Percentiles rank a stretch among this genome's conserved stretches.
Conservation (phyloP, 2,888 invertebrate species). For the Pachydiplax longipennis region DNA sequence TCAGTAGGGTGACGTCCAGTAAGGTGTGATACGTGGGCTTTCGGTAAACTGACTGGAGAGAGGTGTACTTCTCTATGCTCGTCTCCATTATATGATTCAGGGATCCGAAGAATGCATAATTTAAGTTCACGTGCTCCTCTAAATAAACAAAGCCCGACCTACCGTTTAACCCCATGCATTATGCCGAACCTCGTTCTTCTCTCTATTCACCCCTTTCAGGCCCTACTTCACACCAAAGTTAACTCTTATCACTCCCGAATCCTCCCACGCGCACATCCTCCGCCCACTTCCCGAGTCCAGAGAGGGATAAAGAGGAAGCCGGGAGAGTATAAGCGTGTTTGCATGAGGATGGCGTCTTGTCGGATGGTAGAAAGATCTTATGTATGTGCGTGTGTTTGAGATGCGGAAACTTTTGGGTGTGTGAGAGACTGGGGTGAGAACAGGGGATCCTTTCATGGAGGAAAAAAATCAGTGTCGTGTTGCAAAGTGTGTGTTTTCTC, state of each 20-base stretch:
- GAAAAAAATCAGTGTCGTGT: neutral
- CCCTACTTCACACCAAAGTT: neutral
- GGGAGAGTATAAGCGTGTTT: neutral
- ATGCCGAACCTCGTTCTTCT: neutral
- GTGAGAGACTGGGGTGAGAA: neutral
- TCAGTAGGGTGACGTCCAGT: too few relatives aligned
- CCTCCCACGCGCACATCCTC: neutral
- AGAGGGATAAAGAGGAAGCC: neutral
- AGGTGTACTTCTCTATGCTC: neutral
- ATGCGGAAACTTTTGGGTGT: neutral
- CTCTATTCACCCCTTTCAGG: neutral
- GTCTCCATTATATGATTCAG: neutral
- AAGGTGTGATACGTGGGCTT: too few relatives aligned
- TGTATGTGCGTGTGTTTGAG: neutral
- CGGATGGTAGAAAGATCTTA: neutral
- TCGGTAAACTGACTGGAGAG: too few relatives aligned
- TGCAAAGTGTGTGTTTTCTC: neutral
- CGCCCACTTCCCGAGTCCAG: neutral
- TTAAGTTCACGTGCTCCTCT: neutral
- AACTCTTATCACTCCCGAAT: neutral
- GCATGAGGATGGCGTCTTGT: neutral
- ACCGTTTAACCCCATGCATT: slow-evolving; percentile 22
- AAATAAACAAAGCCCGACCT: neutral
- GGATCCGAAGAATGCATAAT: neutral
- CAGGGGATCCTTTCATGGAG: neutral